These are phyloP conservation scores for Trididemnum miniatum DNA, from an alignment of 23 tunicate species.

Conservation along the genomic window DNA sequence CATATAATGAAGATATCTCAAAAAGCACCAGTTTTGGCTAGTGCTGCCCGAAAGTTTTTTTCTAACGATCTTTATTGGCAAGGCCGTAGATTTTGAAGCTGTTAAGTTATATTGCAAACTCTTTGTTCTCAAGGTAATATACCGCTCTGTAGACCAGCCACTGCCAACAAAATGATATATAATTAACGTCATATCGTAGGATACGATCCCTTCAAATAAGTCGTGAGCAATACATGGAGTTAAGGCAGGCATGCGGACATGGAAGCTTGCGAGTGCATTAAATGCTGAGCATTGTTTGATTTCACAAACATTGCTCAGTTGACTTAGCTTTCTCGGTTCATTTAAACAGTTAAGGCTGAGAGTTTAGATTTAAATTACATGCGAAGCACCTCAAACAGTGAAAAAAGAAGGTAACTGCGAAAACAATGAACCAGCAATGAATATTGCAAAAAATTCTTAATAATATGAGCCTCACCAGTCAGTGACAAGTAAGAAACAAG, in stretches of 20 bases:
- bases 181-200: not conserved
- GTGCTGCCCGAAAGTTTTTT: slow-evolving; percentile 21
- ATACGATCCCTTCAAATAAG: slow-evolving; percentile 8
- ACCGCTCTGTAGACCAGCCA: not conserved
- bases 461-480: no score
- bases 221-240: slow-evolving; percentile 11
- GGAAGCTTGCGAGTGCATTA: not conserved
- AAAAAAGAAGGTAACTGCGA: no score
- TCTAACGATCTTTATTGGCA: not conserved
- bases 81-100: not conserved
- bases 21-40: slow-evolving; percentile 22
- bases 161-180: not conserved
- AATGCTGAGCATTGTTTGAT: not conserved
- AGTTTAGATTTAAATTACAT: no score
- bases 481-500: no score
- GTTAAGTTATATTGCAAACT: not conserved
- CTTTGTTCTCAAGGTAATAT: not conserved
- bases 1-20: slow-evolving; percentile 5
- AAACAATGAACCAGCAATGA: no score
- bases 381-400: no score
- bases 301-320: not conserved
- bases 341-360: not conserved
- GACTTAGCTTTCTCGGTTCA: not conserved
- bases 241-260: slow-evolving; percentile 4
- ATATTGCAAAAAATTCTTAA: no score